phyloP scores from a whole-genome alignment of 2,797 vertebrate genomes.

The Ispidina lecontei region DNA sequence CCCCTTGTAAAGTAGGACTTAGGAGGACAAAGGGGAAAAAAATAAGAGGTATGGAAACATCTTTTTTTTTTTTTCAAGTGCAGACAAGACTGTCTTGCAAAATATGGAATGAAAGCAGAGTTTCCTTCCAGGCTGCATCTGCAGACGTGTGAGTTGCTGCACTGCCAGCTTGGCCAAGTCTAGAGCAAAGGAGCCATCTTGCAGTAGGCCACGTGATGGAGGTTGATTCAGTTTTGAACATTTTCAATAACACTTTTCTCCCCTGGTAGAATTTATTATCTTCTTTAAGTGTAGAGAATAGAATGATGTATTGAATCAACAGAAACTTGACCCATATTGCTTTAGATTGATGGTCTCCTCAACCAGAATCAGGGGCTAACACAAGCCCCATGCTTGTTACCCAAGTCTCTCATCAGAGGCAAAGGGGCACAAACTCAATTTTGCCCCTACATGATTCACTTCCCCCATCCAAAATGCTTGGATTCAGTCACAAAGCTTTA shows the following conservation, averaged over 20 bases:
- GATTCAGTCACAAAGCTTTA: not conserved
- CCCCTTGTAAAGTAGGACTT: not conserved
- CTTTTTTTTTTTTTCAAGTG: not conserved
- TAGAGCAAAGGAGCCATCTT: not conserved
- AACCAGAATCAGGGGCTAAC: not conserved
- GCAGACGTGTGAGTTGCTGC: not conserved
- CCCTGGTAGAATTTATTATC: not conserved
- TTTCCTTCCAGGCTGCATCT: fast-evolving
- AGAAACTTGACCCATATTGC: not conserved
- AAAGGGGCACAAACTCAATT: not conserved
- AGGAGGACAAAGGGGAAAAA: not conserved
- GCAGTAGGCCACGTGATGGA: not conserved
- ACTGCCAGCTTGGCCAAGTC: not conserved
- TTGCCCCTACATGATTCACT: not conserved
- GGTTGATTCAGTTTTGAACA: not conserved
- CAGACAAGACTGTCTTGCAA: not conserved
- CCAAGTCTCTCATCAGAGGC: not conserved
- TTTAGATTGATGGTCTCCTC: not conserved
- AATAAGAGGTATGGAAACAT: not conserved
- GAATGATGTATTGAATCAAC: not conserved
- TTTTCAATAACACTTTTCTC: not conserved
- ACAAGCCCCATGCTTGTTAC: not conserved
- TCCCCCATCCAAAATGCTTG: not conserved
- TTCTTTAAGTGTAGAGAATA: not conserved
- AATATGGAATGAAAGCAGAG: not conserved